Conservation (phyloP, 2,113 vertebrate species). For the Cygnus buccinator region DNA sequence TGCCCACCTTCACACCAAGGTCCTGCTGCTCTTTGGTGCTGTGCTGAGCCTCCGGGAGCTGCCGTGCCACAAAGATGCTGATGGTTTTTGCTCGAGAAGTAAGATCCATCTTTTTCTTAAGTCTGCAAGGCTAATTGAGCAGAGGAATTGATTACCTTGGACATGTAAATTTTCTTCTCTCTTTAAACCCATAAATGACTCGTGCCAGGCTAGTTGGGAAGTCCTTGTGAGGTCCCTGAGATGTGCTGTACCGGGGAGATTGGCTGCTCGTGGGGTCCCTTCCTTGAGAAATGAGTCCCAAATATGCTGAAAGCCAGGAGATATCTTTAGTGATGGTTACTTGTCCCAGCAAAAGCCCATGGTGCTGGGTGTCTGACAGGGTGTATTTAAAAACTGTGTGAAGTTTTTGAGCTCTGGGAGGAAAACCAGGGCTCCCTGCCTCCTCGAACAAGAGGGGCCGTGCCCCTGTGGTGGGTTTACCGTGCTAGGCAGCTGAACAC, state of each 20-base stretch:
- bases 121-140: slow-evolving; percentile 14
- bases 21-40: too few relatives aligned
- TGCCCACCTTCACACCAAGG: background rate
- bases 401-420: background rate
- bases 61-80: background rate
- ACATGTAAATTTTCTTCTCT: background rate
- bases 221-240: too few relatives aligned
- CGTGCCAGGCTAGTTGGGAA: accelerated
- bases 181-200: background rate
- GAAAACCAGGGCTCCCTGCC: background rate
- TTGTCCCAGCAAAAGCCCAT: background rate
- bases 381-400: background rate
- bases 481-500: too few relatives aligned
- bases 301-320: background rate
- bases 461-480: background rate
- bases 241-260: background rate
- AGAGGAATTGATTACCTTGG: slow-evolving; percentile 5
- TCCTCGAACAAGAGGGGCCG: background rate
- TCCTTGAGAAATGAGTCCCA: background rate
- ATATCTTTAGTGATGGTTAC: background rate
- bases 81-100: background rate
- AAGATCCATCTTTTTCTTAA: background rate
- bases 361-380: too few relatives aligned
- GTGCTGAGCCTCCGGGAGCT: accelerated
- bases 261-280: background rate